A percentile compares a stretch with the other conserved stretches of the same genome.
Evolutionary conservation across 2,888 invertebrate genomes (phyloP).

Genomic region (Eubasilissa splendida): DNA sequence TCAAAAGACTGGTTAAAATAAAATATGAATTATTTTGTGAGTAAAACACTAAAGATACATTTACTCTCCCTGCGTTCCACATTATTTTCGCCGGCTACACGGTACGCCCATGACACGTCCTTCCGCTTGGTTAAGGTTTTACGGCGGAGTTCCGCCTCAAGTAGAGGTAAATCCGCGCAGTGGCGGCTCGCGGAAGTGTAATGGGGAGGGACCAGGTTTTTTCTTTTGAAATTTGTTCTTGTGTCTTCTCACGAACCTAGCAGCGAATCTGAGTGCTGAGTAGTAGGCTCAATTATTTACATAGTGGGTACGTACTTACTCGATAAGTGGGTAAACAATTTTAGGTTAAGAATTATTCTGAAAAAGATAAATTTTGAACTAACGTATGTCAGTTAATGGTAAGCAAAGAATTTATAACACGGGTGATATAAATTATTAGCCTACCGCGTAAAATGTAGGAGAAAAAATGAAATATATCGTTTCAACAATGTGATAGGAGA

Average conservation of each 20-base stretch:
- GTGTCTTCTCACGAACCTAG: conserved; percentile 17
- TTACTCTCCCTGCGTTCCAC: background rate
- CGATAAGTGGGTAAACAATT: too few relatives aligned
- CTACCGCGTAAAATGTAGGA: too few relatives aligned
- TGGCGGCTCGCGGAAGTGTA: conserved; percentile 43
- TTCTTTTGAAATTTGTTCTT: conserved; percentile 25
- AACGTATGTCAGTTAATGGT: too few relatives aligned
- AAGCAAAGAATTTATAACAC: too few relatives aligned
- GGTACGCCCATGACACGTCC: conserved; percentile 53
- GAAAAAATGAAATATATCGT: too few relatives aligned
- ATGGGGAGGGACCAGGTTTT: conserved; percentile 1
- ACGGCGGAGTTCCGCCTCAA: conserved; percentile 50
- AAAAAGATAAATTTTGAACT: too few relatives aligned
- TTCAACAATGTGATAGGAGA: too few relatives aligned
- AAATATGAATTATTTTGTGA: conserved; percentile 15
- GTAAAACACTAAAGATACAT: conserved; percentile 1
- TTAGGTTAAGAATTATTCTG: too few relatives aligned
- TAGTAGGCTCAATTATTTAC: background rate
- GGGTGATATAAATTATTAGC: too few relatives aligned
- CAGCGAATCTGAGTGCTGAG: conserved; percentile 27
- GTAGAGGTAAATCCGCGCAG: conserved; percentile 51
- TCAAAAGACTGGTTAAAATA: background rate
- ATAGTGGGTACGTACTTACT: background rate
- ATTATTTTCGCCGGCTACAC: conserved; percentile 1
- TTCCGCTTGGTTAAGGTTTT: conserved; percentile 57